Conservation (phyloP, 2,113 vertebrate genomes). For the Haemorhous mexicanus region DNA sequence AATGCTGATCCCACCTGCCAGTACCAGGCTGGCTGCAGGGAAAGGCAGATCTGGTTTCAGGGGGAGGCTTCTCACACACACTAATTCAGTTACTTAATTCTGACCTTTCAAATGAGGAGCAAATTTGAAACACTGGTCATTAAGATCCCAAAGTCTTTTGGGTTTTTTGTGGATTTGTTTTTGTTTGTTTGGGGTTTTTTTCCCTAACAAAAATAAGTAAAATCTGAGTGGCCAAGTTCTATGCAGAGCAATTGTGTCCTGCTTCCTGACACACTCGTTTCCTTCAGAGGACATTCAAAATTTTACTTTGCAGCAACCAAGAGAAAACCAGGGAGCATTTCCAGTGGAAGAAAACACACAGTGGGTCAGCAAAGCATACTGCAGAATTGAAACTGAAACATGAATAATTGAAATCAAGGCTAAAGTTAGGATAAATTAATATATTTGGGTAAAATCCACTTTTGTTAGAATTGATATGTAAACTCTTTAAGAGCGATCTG, state of each 20-base stretch:
- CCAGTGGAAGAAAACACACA: neutral
- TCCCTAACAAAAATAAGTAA: neutral
- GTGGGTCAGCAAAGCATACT: neutral
- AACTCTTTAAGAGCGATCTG: neutral
- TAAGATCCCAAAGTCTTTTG: neutral
- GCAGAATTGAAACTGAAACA: neutral
- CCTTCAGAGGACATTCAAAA: neutral
- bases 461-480: neutral
- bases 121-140: neutral
- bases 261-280: neutral
- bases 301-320: neutral
- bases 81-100: slow-evolving; percentile 25
- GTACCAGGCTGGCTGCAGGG: neutral
- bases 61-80: neutral
- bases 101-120: slow-evolving; percentile 34
- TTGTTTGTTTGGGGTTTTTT: accelerated
- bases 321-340: neutral
- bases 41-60: slow-evolving; percentile 42
- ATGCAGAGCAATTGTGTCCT: neutral
- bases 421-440: neutral
- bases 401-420: neutral
- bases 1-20: slow-evolving; percentile 21
- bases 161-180: neutral
- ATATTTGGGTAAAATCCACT: neutral
- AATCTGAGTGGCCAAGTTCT: neutral